phyloP scores from a whole-genome alignment of 2,888 invertebrate species.

The Drosophila nigricruria region DNA sequence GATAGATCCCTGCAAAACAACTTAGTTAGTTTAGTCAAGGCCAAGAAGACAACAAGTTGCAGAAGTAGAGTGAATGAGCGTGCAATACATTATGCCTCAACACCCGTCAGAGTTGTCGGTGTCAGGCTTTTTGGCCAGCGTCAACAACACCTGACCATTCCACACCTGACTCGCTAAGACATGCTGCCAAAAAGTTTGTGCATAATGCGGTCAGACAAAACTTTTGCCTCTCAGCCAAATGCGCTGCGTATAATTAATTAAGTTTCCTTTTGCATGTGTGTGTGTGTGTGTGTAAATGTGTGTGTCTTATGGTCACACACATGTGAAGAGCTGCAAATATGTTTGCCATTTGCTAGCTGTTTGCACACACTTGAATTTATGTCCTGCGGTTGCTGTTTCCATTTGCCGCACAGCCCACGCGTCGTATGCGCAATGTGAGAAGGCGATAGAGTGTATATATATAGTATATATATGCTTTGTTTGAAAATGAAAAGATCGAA shows the following conservation, averaged over 20 bases:
- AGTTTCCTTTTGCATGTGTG: conserved; percentile 37
- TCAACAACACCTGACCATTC: conserved; percentile 27
- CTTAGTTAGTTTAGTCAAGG: conserved; percentile 27
- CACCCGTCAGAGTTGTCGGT: conserved; percentile 10
- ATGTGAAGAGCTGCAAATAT: conserved; percentile 26
- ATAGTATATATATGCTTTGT: no score
- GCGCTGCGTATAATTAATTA: conserved; percentile 61
- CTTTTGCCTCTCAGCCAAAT: conserved; percentile 41
- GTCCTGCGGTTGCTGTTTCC: conserved; percentile 19
- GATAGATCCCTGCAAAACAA: conserved; percentile 28
- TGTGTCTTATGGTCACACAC: conserved; percentile 3
- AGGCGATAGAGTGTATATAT: no score
- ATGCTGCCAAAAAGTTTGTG: conserved; percentile 49
- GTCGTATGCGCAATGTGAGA: conserved; percentile 2
- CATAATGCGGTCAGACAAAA: conserved; percentile 61
- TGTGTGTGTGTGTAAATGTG: conserved; percentile 1
- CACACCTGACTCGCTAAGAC: conserved; percentile 6
- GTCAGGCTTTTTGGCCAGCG: background rate
- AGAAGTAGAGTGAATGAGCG: background rate
- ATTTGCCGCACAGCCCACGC: background rate
- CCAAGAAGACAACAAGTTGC: background rate
- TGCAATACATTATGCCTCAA: conserved; percentile 22
- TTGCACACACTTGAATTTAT: conserved; percentile 39
- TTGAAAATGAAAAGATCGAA: background rate
- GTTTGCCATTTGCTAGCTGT: conserved; percentile 25